A percentile compares a stretch with the other conserved stretches of the same genome.
phyloP scores from a whole-genome alignment of 1,140 invertebrate species.

The Bombus haemorrhoidalis region DNA sequence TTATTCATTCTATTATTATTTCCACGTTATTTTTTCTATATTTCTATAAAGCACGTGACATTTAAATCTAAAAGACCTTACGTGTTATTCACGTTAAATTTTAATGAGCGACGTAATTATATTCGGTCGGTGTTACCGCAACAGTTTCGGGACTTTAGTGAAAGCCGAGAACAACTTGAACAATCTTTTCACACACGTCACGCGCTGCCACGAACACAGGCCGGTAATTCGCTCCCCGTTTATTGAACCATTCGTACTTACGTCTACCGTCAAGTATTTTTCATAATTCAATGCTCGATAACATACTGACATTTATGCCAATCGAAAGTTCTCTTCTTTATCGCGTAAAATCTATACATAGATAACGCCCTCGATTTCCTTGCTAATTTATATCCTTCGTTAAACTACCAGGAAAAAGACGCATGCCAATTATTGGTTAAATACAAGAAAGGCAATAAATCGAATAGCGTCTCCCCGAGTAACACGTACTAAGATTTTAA shows the following conservation, averaged over 20 bases:
- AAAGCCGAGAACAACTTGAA: neutral
- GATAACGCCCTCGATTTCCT: slow-evolving; percentile 1
- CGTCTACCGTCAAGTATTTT: neutral
- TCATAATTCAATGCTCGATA: neutral
- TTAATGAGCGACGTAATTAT: slow-evolving; percentile 23
- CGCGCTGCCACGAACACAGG: neutral
- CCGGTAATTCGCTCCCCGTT: neutral
- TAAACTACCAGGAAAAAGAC: neutral
- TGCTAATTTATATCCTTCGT: neutral
- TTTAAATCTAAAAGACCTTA: too few relatives aligned
- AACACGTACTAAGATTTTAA: neutral
- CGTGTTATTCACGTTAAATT: neutral
- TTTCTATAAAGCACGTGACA: too few relatives aligned
- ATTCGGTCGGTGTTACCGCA: neutral
- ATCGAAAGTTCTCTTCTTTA: neutral
- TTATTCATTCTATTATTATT: too few relatives aligned
- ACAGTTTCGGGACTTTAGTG: slow-evolving; percentile 13
- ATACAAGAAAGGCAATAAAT: neutral
- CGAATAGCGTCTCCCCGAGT: neutral
- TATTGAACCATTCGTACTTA: neutral
- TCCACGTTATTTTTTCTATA: too few relatives aligned
- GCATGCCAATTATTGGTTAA: too few relatives aligned
- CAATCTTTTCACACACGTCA: slow-evolving; percentile 7
- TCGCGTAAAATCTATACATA: neutral
- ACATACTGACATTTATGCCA: neutral